These are phyloP conservation scores for Macrocentrus cingulum DNA, from an alignment of 1,140 invertebrate genomes.

Conservation along the genomic window DNA sequence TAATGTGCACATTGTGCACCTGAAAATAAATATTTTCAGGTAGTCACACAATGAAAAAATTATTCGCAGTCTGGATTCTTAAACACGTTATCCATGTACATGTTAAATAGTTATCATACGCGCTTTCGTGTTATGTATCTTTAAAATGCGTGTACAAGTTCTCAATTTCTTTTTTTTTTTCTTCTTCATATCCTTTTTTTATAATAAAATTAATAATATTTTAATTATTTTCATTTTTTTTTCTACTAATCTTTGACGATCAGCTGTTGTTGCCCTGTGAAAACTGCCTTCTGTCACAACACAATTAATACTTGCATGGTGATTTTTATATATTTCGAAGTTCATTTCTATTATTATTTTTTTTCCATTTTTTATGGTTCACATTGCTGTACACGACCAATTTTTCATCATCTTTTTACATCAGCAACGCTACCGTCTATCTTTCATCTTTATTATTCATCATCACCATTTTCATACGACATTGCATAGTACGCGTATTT, in stretches of 20 bases:
- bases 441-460: slow-evolving; percentile 21
- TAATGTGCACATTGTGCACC: background rate
- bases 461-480: slow-evolving; percentile 20
- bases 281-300: slow-evolving; percentile 61
- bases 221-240: no score
- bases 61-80: background rate
- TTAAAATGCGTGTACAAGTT: slow-evolving; percentile 21
- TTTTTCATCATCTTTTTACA: slow-evolving; percentile 34
- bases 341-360: background rate
- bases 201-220: slow-evolving; percentile 59
- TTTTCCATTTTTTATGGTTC: slow-evolving; percentile 11
- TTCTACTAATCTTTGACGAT: slow-evolving; percentile 54
- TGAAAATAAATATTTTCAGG: background rate
- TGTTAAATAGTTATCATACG: background rate
- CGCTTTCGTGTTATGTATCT: background rate
- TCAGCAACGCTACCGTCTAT: slow-evolving; percentile 30
- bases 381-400: slow-evolving; percentile 46
- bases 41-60: background rate
- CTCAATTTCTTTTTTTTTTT: slow-evolving; percentile 45
- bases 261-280: slow-evolving; percentile 59
- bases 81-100: background rate
- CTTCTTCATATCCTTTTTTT: no score
- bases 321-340: slow-evolving; percentile 25
- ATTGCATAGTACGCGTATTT: slow-evolving; percentile 1
- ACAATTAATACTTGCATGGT: slow-evolving; percentile 59